Conservation (phyloP, 2,888 invertebrate genomes). For the Noctua janthe region DNA sequence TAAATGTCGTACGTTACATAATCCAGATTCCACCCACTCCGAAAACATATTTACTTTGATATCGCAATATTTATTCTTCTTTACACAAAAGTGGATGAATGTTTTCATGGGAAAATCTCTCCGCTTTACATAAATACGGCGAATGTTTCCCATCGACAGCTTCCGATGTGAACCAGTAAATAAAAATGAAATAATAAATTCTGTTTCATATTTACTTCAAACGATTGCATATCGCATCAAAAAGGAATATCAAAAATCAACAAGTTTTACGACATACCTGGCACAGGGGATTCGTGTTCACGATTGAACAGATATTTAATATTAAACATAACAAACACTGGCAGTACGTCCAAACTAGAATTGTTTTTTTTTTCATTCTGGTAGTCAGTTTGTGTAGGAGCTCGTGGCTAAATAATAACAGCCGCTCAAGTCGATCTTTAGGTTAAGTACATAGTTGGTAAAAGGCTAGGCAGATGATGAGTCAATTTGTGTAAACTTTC, state of each 20-base stretch:
- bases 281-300: conserved; percentile 39
- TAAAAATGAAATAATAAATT: conserved; percentile 70
- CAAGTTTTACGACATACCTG: conserved; percentile 61
- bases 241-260: conserved; percentile 71
- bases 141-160: conserved; percentile 34
- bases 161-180: conserved; percentile 50
- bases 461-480: too few relatives aligned
- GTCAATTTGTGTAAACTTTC: background rate
- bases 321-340: conserved; percentile 54
- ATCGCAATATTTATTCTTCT: conserved; percentile 23
- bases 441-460: too few relatives aligned
- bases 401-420: too few relatives aligned
- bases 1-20: background rate
- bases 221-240: conserved; percentile 71
- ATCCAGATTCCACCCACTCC: background rate
- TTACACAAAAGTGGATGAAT: conserved; percentile 22
- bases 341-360: conserved; percentile 37
- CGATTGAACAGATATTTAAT: conserved; percentile 48
- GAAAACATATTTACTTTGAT: conserved; percentile 7
- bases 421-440: too few relatives aligned
- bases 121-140: conserved; percentile 34
- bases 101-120: conserved; percentile 40
- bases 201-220: conserved; percentile 70
- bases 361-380: conserved; percentile 16
- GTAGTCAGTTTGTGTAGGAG: background rate